Percentiles rank a stretch among this genome's conserved stretches.
These are phyloP conservation scores for Hypomesus transpacificus DNA, from an alignment of 2,113 vertebrate genomes.

Conservation along the genomic window DNA sequence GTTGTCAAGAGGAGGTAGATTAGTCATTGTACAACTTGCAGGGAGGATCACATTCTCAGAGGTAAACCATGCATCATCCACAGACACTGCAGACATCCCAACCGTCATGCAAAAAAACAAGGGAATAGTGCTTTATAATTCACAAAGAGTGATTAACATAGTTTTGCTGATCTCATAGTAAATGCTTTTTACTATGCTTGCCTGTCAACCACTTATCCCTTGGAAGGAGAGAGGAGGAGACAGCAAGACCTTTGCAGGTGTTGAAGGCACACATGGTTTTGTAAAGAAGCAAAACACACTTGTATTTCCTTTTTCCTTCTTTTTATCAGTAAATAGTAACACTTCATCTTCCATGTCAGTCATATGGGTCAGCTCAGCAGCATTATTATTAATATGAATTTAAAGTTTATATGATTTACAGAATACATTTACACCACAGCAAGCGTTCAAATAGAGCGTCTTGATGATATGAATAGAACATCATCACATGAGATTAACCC, in stretches of 20 bases:
- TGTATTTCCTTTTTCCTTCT: conserved; percentile 1
- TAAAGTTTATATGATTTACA: too few relatives aligned
- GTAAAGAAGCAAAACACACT: background rate
- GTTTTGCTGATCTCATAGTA: conserved; percentile 69
- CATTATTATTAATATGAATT: background rate
- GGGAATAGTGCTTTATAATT: conserved; percentile 38
- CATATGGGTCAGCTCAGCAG: conserved; percentile 22
- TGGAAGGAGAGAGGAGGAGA: too few relatives aligned
- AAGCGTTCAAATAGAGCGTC: conserved; percentile 6
- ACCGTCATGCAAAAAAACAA: conserved; percentile 32
- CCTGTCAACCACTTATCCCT: conserved; percentile 7
- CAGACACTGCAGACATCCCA: conserved; percentile 40
- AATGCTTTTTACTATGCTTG: conserved; percentile 18
- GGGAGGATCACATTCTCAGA: conserved; percentile 44
- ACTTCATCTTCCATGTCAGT: conserved; percentile 42
- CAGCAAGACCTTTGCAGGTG: too few relatives aligned
- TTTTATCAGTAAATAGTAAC: conserved; percentile 45
- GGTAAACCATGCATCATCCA: conserved; percentile 62
- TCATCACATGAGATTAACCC: background rate
- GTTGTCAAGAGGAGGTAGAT: conserved; percentile 47
- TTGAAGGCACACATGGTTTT: background rate
- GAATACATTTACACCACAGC: too few relatives aligned
- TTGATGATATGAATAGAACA: background rate
- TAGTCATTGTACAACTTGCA: conserved; percentile 54
- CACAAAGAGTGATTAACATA: conserved; percentile 61